phyloP scores from a whole-genome alignment of 2,888 invertebrate genomes.

The Liopterus haemorrhoidalis region DNA sequence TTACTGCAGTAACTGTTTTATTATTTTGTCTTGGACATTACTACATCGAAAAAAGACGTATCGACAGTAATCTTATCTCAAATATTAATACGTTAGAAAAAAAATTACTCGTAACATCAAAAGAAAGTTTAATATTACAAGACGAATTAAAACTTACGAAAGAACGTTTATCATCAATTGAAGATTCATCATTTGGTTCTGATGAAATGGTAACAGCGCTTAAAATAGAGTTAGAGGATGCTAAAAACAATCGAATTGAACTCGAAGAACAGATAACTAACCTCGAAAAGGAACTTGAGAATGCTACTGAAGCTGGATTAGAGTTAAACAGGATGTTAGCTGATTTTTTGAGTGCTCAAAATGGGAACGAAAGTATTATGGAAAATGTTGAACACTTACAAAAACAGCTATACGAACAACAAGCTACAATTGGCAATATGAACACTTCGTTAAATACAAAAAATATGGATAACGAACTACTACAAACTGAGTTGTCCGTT shows the following conservation, averaged over 20 bases:
- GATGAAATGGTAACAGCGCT: constrained; percentile 66
- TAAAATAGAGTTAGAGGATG: constrained; percentile 57
- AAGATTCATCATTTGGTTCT: constrained; percentile 65
- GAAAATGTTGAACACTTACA: constrained; percentile 62
- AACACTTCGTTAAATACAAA: constrained; percentile 50
- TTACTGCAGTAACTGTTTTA: constrained; percentile 66
- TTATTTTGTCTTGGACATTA: constrained; percentile 72
- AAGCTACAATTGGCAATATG: constrained; percentile 50
- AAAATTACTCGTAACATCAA: constrained; percentile 52
- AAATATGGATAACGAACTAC: constrained; percentile 51
- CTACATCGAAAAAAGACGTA: constrained; percentile 67
- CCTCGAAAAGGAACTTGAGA: constrained; percentile 70
- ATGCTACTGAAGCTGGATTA: constrained; percentile 72
- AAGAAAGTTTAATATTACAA: constrained; percentile 62
- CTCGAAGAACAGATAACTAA: constrained; percentile 63
- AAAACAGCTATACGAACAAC: constrained; percentile 59
- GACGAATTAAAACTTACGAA: constrained; percentile 57
- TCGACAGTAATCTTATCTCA: constrained; percentile 64
- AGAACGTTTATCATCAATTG: constrained; percentile 56
- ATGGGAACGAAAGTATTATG: constrained; percentile 54
- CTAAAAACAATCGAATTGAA: constrained; percentile 46
- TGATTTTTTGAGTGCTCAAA: constrained; percentile 62
- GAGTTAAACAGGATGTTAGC: constrained; percentile 65
- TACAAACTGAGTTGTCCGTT: constrained; percentile 44
- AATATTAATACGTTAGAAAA: constrained; percentile 61